These are phyloP conservation scores for Ciconia boyciana DNA, from an alignment of 2,113 vertebrate genomes.

Conservation along the genomic window DNA sequence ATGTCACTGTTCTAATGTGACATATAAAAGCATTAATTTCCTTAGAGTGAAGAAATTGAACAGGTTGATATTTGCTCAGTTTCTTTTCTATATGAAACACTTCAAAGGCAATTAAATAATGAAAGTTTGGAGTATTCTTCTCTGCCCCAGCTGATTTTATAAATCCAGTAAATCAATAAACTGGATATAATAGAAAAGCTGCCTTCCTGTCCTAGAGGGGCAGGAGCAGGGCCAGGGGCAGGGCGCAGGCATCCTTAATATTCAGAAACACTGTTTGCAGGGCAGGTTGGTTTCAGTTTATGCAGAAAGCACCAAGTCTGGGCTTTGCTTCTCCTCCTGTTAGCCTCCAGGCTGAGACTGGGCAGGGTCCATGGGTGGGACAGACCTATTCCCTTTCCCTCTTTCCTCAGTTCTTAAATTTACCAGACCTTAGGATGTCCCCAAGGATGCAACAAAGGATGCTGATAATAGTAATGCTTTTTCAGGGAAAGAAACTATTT, in stretches of 20 bases:
- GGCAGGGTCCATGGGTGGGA: not conserved
- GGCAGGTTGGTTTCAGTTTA: not conserved
- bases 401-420: not conserved
- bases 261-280: rapidly evolving
- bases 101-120: not conserved
- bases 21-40: constrained; percentile 17
- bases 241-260: not conserved
- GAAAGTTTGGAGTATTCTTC: not conserved
- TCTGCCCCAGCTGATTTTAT: not conserved
- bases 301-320: not conserved
- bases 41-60: not conserved
- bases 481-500: not conserved
- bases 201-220: not conserved
- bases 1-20: not conserved
- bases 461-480: not conserved
- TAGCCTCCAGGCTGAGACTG: not conserved
- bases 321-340: not conserved
- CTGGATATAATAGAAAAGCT: not conserved
- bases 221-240: not conserved
- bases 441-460: not conserved
- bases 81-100: not conserved
- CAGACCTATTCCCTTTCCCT: not conserved
- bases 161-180: not conserved
- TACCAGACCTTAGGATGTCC: not conserved
- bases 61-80: constrained; percentile 12